phyloP scores from a whole-genome alignment of 2,888 invertebrate species.

The Euproctis similis region DNA sequence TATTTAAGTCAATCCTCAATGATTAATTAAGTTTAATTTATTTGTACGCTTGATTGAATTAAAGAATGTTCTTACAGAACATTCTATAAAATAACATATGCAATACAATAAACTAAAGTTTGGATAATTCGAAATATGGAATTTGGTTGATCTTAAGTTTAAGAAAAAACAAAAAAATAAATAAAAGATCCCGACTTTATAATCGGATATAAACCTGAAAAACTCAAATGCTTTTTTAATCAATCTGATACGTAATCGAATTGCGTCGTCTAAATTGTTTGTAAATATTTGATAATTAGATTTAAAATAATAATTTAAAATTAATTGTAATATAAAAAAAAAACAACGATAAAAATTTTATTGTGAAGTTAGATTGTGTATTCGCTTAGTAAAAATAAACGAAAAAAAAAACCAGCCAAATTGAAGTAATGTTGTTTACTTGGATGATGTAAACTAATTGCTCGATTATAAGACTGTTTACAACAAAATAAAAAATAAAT shows the following conservation, averaged over 20 bases:
- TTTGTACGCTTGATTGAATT: too few species aligned
- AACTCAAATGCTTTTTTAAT: slow-evolving; percentile 26
- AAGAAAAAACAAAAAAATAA: too few species aligned
- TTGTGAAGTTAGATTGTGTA: slow-evolving; percentile 48
- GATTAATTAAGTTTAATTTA: too few species aligned
- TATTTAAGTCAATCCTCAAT: too few species aligned
- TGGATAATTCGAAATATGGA: too few species aligned
- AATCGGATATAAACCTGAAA: too few species aligned
- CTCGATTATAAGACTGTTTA: slow-evolving; percentile 74
- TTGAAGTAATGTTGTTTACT: slow-evolving; percentile 55
- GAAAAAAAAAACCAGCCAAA: slow-evolving; percentile 67
- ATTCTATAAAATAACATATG: too few species aligned
- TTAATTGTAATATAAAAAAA: slow-evolving; percentile 31
- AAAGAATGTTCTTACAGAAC: too few species aligned
- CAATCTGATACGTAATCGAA: slow-evolving; percentile 50
- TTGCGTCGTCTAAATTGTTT: slow-evolving; percentile 55
- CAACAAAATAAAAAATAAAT: slow-evolving; percentile 50
- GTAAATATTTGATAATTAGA: slow-evolving; percentile 56
- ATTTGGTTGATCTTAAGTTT: too few species aligned
- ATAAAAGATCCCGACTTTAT: too few species aligned
- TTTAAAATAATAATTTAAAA: slow-evolving; percentile 39
- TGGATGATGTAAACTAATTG: slow-evolving; percentile 52
- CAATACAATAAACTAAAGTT: too few species aligned
- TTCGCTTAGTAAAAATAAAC: slow-evolving; percentile 66
- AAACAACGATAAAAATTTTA: slow-evolving; percentile 48